These are phyloP conservation scores for Euplexia lucipara DNA, from an alignment of 2,888 invertebrate species.

Conservation along the genomic window DNA sequence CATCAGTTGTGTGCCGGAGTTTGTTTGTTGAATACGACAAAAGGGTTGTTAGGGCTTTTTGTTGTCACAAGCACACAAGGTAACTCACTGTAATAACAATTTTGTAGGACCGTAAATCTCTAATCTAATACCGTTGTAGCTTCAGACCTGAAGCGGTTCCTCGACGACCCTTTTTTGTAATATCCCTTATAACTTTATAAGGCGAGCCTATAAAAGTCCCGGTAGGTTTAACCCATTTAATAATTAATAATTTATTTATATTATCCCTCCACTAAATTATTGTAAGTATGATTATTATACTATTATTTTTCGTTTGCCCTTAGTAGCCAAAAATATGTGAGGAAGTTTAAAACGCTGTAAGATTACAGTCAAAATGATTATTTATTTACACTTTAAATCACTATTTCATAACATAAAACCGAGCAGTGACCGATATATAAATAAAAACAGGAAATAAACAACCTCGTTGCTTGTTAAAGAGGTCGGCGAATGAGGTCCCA, in stretches of 20 bases:
- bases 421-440: conserved; percentile 44
- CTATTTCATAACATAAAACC: conserved; percentile 39
- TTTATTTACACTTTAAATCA: conserved; percentile 28
- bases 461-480: conserved; percentile 65
- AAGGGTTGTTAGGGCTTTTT: conserved; percentile 14
- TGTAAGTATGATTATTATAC: not conserved
- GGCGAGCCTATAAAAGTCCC: conserved; percentile 25
- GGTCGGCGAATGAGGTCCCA: conserved; percentile 70
- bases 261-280: conserved; percentile 4
- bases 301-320: not conserved
- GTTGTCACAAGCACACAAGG: conserved; percentile 4
- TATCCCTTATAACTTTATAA: conserved; percentile 46
- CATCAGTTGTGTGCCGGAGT: conserved; percentile 19
- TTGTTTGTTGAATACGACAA: conserved; percentile 18
- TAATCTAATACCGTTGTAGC: conserved; percentile 29
- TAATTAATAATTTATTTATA: not conserved
- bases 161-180: conserved; percentile 42
- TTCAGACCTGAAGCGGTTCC: conserved; percentile 9
- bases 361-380: conserved; percentile 6
- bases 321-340: not conserved
- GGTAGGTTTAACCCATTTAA: conserved; percentile 28
- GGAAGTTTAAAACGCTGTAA: too few relatives aligned
- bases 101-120: conserved; percentile 34
- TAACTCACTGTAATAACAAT: conserved; percentile 8
- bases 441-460: conserved; percentile 62